These are phyloP conservation scores for Pangasius djambal DNA, from an alignment of 2,797 vertebrate species.

Conservation along the genomic window DNA sequence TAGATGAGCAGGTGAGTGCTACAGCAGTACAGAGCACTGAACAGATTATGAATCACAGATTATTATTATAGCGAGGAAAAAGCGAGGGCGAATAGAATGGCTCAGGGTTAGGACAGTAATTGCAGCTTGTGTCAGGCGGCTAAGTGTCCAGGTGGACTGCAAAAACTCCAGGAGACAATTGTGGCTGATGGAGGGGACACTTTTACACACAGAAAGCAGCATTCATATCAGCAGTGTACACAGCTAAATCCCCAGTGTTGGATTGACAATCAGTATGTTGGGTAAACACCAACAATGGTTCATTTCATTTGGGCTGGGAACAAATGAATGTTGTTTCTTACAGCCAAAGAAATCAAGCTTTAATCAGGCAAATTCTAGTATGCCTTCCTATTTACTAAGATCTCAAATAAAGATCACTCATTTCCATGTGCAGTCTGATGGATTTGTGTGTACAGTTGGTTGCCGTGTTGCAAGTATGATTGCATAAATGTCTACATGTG, in stretches of 20 bases:
- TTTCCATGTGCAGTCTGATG: background rate
- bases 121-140: constrained; percentile 56
- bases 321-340: background rate
- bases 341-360: background rate
- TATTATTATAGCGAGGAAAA: constrained; percentile 55
- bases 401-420: background rate
- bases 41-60: constrained; percentile 63
- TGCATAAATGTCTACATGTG: background rate
- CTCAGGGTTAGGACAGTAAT: constrained; percentile 55
- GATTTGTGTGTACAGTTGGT: background rate
- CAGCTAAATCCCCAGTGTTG: background rate
- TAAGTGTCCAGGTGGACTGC: constrained; percentile 54
- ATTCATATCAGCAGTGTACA: background rate
- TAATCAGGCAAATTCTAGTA: background rate
- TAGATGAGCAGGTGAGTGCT: constrained; percentile 42
- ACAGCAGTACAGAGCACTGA: constrained; percentile 30
- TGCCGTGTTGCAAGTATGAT: background rate
- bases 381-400: background rate
- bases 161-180: constrained; percentile 46
- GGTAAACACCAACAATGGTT: background rate
- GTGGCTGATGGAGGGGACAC: constrained; percentile 7
- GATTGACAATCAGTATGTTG: background rate
- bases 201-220: constrained; percentile 28
- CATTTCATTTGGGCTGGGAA: background rate
- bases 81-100: constrained; percentile 59